phyloP scores from a whole-genome alignment of 2,113 vertebrate genomes.

The Eublepharis macularius region DNA sequence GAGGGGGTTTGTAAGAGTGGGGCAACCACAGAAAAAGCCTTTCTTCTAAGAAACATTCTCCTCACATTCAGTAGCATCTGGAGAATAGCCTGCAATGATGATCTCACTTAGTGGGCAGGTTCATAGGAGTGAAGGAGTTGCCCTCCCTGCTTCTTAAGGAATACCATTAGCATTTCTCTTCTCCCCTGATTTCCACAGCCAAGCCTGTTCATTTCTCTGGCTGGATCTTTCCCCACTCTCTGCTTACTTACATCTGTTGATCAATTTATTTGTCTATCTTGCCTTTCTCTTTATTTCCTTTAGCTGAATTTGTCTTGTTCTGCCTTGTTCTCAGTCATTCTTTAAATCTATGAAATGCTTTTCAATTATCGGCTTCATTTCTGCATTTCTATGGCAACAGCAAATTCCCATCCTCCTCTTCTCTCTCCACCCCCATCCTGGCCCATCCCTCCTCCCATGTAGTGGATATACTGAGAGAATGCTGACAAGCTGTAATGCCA shows the following conservation, averaged over 20 bases:
- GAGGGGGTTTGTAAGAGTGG: too few relatives aligned
- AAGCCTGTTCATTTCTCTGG: background rate
- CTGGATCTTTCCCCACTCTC: background rate
- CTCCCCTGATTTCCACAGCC: background rate
- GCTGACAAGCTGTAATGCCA: slow-evolving; percentile 56
- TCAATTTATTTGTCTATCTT: slow-evolving; percentile 21
- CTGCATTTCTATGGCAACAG: slow-evolving; percentile 76
- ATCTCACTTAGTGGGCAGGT: too few relatives aligned
- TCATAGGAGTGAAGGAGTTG: background rate
- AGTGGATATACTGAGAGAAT: slow-evolving; percentile 52
- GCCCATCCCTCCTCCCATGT: slow-evolving; percentile 37
- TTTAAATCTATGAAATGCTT: slow-evolving; percentile 45
- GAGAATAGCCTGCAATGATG: too few relatives aligned
- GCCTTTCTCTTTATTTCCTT: slow-evolving; percentile 24
- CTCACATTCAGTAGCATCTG: too few relatives aligned
- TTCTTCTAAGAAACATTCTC: too few relatives aligned
- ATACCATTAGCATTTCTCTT: background rate
- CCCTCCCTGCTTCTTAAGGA: background rate
- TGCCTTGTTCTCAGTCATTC: slow-evolving; percentile 24
- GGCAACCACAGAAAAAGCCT: too few relatives aligned
- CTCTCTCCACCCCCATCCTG: background rate
- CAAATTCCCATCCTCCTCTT: slow-evolving; percentile 61
- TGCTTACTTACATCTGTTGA: slow-evolving; percentile 7
- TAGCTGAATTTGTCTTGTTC: background rate
- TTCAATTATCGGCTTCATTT: slow-evolving; percentile 63